Conservation (phyloP, 2,797 vertebrate species). For the Dipus sagitta region DNA sequence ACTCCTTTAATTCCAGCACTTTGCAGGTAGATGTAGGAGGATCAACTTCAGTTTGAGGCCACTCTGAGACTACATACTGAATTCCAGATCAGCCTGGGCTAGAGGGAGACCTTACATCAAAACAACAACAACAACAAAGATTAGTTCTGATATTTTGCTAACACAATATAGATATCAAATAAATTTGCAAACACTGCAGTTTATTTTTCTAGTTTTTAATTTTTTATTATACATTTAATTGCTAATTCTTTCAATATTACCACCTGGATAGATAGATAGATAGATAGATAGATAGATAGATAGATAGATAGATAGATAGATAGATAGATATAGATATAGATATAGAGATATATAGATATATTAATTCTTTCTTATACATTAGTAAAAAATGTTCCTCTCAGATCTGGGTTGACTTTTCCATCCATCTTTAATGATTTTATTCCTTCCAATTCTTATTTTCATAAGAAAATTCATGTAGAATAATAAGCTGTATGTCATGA, state of each 20-base stretch:
- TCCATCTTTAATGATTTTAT: constrained; percentile 1
- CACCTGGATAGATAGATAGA: background rate
- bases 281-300: background rate
- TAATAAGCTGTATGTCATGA: background rate
- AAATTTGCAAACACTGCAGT: background rate
- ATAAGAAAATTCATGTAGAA: background rate
- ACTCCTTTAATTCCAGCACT: too few relatives aligned
- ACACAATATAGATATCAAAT: constrained; percentile 5
- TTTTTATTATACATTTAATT: background rate
- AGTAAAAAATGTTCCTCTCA: background rate
- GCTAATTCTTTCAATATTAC: background rate
- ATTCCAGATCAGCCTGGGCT: too few relatives aligned
- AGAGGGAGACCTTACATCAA: too few relatives aligned
- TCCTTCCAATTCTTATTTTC: background rate
- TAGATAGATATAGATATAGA: background rate
- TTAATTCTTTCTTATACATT: constrained; percentile 9
- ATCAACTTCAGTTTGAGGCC: too few relatives aligned
- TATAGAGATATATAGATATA: background rate
- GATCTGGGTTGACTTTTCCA: background rate
- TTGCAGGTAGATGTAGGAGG: too few relatives aligned
- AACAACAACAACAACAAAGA: too few relatives aligned
- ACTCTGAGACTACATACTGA: too few relatives aligned
- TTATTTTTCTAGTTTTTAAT: background rate
- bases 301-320: background rate
- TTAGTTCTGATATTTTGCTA: background rate